Percentiles rank a stretch among this genome's conserved stretches.
These are phyloP conservation scores for Ophion slaviceki DNA, from an alignment of 2,888 invertebrate species.

Conservation along the genomic window DNA sequence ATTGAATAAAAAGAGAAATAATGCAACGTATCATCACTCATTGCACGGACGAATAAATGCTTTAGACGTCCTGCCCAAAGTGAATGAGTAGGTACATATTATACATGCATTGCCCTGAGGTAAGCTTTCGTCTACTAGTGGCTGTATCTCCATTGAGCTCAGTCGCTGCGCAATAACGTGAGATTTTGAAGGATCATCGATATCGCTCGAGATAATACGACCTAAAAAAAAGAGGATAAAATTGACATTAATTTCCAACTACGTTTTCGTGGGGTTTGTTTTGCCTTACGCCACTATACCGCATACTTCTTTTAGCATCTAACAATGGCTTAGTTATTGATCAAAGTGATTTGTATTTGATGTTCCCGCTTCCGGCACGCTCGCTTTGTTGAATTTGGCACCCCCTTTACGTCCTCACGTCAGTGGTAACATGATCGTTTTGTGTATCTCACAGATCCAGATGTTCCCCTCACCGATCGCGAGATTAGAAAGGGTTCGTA, in stretches of 20 bases:
- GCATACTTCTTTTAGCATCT: background rate
- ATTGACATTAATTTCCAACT: slow-evolving; percentile 42
- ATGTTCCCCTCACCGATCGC: slow-evolving; percentile 78
- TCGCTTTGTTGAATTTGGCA: slow-evolving; percentile 1
- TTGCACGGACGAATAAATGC: slow-evolving; percentile 60
- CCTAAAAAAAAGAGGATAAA: slow-evolving; percentile 34
- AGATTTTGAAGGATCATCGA: slow-evolving; percentile 40
- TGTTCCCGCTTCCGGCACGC: slow-evolving; percentile 66
- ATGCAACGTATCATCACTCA: slow-evolving; percentile 42
- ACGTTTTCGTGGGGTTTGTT: slow-evolving; percentile 61
- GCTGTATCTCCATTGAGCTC: slow-evolving; percentile 40
- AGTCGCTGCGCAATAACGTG: slow-evolving; percentile 30
- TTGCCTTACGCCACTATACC: slow-evolving; percentile 18
- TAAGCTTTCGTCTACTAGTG: slow-evolving; percentile 66
- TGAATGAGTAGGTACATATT: slow-evolving; percentile 55
- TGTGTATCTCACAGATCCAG: slow-evolving; percentile 75
- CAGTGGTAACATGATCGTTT: slow-evolving; percentile 67
- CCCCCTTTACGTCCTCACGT: slow-evolving; percentile 13
- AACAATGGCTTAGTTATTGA: slow-evolving; percentile 13
- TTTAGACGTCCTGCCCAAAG: slow-evolving; percentile 60
- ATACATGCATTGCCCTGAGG: slow-evolving; percentile 62
- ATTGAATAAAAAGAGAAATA: slow-evolving; percentile 10
- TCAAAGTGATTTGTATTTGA: slow-evolving; percentile 17
- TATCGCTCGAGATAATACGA: slow-evolving; percentile 54
- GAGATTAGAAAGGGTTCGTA: slow-evolving; percentile 81